Conservation (phyloP, 2,888 invertebrate genomes). For the Nasonovia ribisnigri region DNA sequence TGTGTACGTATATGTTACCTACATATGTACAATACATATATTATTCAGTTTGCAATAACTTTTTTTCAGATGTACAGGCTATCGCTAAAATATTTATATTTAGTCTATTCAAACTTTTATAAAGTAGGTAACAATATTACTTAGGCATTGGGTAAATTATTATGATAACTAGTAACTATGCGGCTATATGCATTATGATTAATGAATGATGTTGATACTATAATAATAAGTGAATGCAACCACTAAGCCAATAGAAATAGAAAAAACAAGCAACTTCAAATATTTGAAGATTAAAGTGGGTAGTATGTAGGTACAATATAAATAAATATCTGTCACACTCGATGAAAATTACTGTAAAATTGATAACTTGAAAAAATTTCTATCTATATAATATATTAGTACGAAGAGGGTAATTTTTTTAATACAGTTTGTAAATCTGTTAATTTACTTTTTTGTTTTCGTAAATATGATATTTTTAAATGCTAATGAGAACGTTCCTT, state of each 20-base stretch:
- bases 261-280: neutral
- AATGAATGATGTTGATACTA: too few species aligned
- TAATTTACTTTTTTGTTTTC: neutral
- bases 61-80: neutral
- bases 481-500: neutral
- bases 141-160: neutral
- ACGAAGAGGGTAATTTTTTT: neutral
- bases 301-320: neutral
- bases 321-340: neutral
- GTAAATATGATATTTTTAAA: neutral
- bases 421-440: neutral
- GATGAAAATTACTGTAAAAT: neutral
- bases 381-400: too few species aligned
- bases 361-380: neutral
- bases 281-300: neutral
- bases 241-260: neutral
- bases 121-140: neutral
- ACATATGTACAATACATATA: neutral
- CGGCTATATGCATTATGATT: too few species aligned
- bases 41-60: neutral
- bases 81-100: neutral
- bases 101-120: neutral
- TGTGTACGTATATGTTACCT: neutral
- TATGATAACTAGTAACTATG: neutral
- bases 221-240: too few species aligned